Evolutionary conservation across 2,797 vertebrate species (phyloP).

Genomic region (Carduelis carduelis): DNA sequence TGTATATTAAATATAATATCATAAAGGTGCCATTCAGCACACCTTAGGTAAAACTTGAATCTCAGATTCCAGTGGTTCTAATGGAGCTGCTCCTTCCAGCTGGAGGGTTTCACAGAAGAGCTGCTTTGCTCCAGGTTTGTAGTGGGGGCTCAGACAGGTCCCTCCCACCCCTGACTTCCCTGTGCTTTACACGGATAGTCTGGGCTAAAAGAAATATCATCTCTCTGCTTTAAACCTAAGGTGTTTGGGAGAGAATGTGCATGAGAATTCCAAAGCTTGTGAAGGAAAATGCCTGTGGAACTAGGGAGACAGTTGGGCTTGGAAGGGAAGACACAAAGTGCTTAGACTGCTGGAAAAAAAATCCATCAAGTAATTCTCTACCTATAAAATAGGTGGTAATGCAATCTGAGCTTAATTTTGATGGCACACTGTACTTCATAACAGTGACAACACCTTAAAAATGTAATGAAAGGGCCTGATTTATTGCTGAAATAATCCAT

Average conservation of each 20-base stretch:
- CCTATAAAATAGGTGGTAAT: conserved; percentile 64
- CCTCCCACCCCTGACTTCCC: neutral
- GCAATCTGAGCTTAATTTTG: conserved; percentile 69
- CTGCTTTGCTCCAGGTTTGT: neutral
- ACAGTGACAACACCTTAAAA: conserved; percentile 70
- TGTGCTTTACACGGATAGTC: neutral
- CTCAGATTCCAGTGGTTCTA: neutral
- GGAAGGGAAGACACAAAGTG: conserved; percentile 18
- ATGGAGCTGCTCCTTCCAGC: neutral
- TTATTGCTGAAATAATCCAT: conserved; percentile 66
- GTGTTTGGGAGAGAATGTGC: neutral
- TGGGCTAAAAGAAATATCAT: neutral
- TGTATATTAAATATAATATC: neutral
- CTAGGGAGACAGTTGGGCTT: neutral
- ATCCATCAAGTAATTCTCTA: conserved; percentile 55
- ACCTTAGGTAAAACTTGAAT: neutral
- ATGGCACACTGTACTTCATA: conserved; percentile 66
- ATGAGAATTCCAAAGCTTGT: neutral
- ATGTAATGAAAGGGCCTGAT: conserved; percentile 61
- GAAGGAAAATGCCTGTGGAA: neutral
- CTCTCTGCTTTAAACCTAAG: neutral
- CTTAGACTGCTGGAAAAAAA: conserved; percentile 43
- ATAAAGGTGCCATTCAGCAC: neutral
- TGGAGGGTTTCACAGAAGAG: neutral
- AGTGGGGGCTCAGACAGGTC: rapidly evolving